These are phyloP conservation scores for Lepisosteus osseus DNA, from an alignment of 2,113 vertebrate genomes.

Conservation along the genomic window DNA sequence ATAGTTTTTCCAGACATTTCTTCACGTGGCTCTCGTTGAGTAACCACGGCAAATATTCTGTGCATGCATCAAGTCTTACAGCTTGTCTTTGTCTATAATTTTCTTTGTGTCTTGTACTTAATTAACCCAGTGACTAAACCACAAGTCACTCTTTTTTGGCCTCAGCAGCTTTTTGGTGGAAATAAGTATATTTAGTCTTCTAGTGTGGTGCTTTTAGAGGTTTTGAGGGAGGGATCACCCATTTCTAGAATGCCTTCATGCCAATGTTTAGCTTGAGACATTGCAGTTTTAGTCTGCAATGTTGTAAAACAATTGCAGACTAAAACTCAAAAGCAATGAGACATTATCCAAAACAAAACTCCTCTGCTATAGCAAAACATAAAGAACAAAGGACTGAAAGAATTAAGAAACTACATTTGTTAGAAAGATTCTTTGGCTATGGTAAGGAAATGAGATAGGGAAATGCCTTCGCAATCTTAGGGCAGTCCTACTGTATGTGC, in stretches of 20 bases:
- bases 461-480: no score
- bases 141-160: conserved; percentile 38
- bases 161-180: conserved; percentile 36
- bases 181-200: conserved; percentile 58
- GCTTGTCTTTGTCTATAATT: conserved; percentile 52
- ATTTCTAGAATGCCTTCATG: conserved; percentile 32
- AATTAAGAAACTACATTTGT: no score
- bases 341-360: conserved; percentile 34
- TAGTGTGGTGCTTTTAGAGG: conserved; percentile 52
- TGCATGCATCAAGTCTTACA: no score
- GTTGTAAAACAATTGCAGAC: conserved; percentile 69
- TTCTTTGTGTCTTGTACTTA: conserved; percentile 49
- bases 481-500: no score
- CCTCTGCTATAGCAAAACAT: no score
- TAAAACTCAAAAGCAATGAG: conserved; percentile 51
- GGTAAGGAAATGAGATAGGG: no score
- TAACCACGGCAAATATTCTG: no score
- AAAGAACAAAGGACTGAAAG: no score
- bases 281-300: conserved; percentile 32
- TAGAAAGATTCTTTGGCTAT: no score
- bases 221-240: conserved; percentile 57
- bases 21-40: no score
- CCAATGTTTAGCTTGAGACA: conserved; percentile 40
- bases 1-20: no score
- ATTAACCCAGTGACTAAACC: conserved; percentile 54